phyloP scores from a whole-genome alignment of 2,888 invertebrate genomes.

The Buathra laborator region DNA sequence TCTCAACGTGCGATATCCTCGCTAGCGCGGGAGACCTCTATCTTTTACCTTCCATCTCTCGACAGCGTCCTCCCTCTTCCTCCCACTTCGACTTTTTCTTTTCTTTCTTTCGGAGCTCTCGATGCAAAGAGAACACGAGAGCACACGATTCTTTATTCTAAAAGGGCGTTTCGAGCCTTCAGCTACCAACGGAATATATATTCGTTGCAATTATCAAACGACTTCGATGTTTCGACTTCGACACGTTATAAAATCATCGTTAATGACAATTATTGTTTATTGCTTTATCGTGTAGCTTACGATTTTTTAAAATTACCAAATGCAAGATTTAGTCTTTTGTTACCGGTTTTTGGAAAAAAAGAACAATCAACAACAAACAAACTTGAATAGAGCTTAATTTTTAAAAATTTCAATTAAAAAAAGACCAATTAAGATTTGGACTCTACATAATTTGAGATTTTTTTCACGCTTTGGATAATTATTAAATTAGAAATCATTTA shows the following conservation, averaged over 20 bases:
- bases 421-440: too few species aligned
- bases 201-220: constrained; percentile 3
- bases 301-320: too few species aligned
- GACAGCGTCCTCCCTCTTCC: constrained; percentile 48
- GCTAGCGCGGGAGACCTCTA: constrained; percentile 72
- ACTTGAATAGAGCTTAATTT: too few species aligned
- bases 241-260: neutral
- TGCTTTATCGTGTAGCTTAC: too few species aligned
- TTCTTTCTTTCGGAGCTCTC: constrained; percentile 16
- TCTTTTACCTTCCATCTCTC: constrained; percentile 79
- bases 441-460: too few species aligned
- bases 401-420: too few species aligned
- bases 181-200: constrained; percentile 18
- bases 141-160: constrained; percentile 42
- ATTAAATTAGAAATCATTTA: neutral
- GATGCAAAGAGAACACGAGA: constrained; percentile 20
- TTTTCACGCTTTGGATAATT: too few species aligned
- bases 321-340: too few species aligned
- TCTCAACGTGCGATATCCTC: constrained; percentile 78
- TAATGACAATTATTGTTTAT: too few species aligned
- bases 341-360: too few species aligned
- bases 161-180: constrained; percentile 31
- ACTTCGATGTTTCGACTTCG: neutral
- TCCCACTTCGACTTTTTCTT: constrained; percentile 23
- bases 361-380: too few species aligned